These are phyloP conservation scores for Drosophila mimetica DNA, from an alignment of 2,888 invertebrate species.

Conservation along the genomic window DNA sequence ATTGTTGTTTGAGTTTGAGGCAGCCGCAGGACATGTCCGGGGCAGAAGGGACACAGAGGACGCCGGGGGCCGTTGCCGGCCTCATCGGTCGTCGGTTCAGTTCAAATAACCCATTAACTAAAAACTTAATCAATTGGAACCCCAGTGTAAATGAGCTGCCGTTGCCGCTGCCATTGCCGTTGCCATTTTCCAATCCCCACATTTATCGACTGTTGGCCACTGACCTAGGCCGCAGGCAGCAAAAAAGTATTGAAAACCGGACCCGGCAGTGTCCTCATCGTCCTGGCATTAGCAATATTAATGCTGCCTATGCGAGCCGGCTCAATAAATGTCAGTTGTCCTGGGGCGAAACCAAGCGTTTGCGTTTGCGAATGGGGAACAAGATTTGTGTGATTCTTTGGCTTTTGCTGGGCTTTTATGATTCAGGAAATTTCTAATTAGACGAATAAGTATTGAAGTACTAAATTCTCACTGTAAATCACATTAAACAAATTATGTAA, in stretches of 20 bases:
- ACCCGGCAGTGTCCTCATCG: conserved; percentile 6
- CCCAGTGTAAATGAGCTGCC: conserved; percentile 52
- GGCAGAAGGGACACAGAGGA: conserved; percentile 22
- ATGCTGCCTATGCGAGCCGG: conserved; percentile 42
- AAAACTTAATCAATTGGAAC: conserved; percentile 83
- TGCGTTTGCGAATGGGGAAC: conserved; percentile 8
- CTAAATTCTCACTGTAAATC: too few species aligned
- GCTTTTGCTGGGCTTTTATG: neutral
- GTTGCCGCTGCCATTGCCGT: conserved; percentile 17
- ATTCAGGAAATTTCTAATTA: conserved; percentile 1
- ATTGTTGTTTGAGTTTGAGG: conserved; percentile 64
- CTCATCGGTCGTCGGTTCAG: conserved; percentile 44
- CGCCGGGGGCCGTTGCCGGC: conserved; percentile 1
- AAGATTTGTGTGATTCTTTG: conserved; percentile 22
- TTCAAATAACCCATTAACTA: conserved; percentile 82
- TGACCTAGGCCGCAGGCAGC: conserved; percentile 44
- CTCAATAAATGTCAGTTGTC: conserved; percentile 62
- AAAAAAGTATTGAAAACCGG: conserved; percentile 5
- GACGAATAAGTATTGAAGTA: neutral
- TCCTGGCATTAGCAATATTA: conserved; percentile 67
- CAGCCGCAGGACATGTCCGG: conserved; percentile 61
- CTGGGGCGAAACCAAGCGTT: conserved; percentile 23
- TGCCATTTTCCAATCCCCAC: conserved; percentile 30
- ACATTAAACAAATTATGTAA: too few species aligned
- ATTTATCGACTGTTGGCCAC: conserved; percentile 43